Percentiles rank a stretch among this genome's conserved stretches.
Evolutionary conservation across 2,797 vertebrate genomes (phyloP).

Genomic region (Phalanger gymnotis): DNA sequence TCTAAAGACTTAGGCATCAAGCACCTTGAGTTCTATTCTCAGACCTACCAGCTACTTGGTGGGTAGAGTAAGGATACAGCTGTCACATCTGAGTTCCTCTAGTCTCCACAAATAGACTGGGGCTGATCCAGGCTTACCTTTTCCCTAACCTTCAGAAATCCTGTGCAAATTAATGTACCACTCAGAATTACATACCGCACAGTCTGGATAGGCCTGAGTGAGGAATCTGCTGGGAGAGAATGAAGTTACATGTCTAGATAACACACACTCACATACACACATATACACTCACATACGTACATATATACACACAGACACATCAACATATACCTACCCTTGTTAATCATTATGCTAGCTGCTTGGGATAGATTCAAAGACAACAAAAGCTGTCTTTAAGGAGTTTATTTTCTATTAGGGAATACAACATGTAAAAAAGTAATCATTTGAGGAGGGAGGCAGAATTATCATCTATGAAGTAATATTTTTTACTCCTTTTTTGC

Average conservation of each 20-base stretch:
- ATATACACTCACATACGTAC: not conserved
- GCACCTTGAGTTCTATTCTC: not conserved
- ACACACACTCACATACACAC: not conserved
- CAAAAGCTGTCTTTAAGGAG: not conserved
- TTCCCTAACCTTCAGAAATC: not conserved
- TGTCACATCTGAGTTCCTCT: not conserved
- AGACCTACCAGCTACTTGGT: constrained; percentile 4
- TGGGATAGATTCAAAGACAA: not conserved
- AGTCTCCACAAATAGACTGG: not conserved
- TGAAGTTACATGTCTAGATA: not conserved
- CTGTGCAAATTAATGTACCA: not conserved
- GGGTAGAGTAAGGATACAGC: constrained; percentile 4
- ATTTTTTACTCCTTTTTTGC: not conserved
- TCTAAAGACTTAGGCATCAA: not conserved
- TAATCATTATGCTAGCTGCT: not conserved
- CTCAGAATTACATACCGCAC: not conserved
- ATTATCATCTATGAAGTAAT: not conserved
- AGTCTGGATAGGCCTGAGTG: not conserved
- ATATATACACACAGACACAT: not conserved
- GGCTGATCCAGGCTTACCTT: not conserved
- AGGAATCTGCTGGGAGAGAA: not conserved
- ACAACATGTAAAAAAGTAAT: not conserved
- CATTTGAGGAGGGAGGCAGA: not conserved
- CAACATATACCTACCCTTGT: not conserved
- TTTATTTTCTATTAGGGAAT: not conserved